Conservation (phyloP, 2,113 vertebrate genomes). For the Symphodus melops region DNA sequence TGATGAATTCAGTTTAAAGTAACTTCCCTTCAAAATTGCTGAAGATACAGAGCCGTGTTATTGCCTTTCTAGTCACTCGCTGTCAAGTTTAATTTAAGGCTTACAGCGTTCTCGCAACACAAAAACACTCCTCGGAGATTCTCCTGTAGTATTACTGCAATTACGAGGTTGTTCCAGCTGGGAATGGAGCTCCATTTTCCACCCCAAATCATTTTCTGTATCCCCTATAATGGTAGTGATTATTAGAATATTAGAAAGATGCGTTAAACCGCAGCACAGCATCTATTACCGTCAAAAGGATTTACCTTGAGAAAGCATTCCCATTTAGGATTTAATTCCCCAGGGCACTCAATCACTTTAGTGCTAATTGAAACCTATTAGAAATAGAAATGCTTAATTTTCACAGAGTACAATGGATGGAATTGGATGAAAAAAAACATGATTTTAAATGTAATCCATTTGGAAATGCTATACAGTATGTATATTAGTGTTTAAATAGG, state of each 20-base stretch:
- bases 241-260: slow-evolving; percentile 64
- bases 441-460: slow-evolving; percentile 50
- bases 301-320: slow-evolving; percentile 71
- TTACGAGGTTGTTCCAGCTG: slow-evolving; percentile 49
- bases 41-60: slow-evolving; percentile 42
- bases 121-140: slow-evolving; percentile 49
- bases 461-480: slow-evolving; percentile 47
- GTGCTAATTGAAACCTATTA: slow-evolving; percentile 72
- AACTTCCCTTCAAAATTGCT: slow-evolving; percentile 38
- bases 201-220: slow-evolving; percentile 53
- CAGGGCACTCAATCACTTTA: slow-evolving; percentile 69
- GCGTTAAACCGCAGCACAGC: slow-evolving; percentile 64
- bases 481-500: slow-evolving; percentile 38
- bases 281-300: slow-evolving; percentile 59
- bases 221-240: slow-evolving; percentile 62
- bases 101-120: slow-evolving; percentile 52
- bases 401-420: slow-evolving; percentile 46
- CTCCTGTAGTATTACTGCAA: slow-evolving; percentile 60
- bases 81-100: slow-evolving; percentile 64
- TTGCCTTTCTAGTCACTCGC: slow-evolving; percentile 49
- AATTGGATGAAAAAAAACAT: slow-evolving; percentile 50
- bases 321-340: slow-evolving; percentile 68
- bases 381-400: slow-evolving; percentile 69
- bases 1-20: slow-evolving; percentile 26
- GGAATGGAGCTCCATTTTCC: slow-evolving; percentile 54